phyloP scores from a whole-genome alignment of 2,113 vertebrate species.

The Tragelaphus imberbis region DNA sequence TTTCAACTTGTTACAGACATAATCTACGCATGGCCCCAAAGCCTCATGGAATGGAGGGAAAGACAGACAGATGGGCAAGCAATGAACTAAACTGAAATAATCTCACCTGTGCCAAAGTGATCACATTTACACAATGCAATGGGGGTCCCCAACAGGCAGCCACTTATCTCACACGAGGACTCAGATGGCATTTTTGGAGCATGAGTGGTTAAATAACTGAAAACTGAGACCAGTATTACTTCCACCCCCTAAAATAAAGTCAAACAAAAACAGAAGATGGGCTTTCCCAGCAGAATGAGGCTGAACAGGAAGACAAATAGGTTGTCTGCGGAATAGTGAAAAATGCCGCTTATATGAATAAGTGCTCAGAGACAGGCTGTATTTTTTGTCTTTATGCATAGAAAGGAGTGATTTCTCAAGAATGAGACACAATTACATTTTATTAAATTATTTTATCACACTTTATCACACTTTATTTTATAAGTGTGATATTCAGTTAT shows the following conservation, averaged over 20 bases:
- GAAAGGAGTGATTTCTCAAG: neutral
- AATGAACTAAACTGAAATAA: neutral
- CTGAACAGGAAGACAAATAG: neutral
- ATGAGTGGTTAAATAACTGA: neutral
- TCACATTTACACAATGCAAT: neutral
- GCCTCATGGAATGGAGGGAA: neutral
- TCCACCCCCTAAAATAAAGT: neutral
- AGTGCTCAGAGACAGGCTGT: neutral
- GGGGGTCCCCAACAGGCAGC: neutral
- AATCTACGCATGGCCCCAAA: neutral
- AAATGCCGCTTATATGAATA: accelerated
- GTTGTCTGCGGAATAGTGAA: neutral
- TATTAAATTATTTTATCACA: neutral
- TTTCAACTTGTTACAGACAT: neutral
- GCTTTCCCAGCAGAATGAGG: neutral
- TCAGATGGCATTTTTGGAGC: neutral
- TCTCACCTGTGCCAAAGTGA: too few relatives aligned
- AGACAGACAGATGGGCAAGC: neutral
- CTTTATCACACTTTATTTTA: too few relatives aligned
- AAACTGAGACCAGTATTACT: neutral
- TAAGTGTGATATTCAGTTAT: neutral
- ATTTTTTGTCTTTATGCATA: neutral
- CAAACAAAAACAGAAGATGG: neutral
- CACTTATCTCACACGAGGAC: neutral
- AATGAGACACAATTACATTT: neutral